Evolutionary conservation across 1,140 invertebrate genomes (phyloP), one percentile per base, ranked within the genome.

Genomic region (Trialeurodes vaporariorum): DNA sequence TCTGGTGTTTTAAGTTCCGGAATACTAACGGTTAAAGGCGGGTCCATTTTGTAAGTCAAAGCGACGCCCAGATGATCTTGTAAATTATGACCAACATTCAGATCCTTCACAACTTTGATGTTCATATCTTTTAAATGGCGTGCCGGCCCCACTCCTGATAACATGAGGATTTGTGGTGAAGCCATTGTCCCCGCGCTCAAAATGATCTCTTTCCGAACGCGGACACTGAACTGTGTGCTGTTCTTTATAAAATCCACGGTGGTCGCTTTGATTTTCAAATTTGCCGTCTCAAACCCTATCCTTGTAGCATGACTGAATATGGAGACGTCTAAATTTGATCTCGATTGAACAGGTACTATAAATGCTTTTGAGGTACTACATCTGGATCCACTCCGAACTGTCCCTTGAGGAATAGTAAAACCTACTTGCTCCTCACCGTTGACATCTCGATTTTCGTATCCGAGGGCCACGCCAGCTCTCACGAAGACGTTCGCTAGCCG

Each of bases 21-120:
- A 66, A 86, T 87, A 49, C 83, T 90, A 59, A 91, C 85, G 0
- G 87, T 88, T 1, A 92, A 78, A 0, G 88, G 87, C 60, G 90
- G 85, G 73, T 92, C 85, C 0, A 92, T 80, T 1, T 90, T 78
- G 71, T 91, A 93, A 13, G 89, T 90, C 11, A 92, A 74, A n/a
- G n/a, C n/a, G 2, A 89, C 90, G 34, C 34, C 17, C 17, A 49
- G 34, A 17, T 49, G 34, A 17, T 49, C 34, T n/a, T n/a, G n/a
- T n/a, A n/a, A n/a, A n/a, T n/a, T n/a, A n/a, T n/a, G n/a, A n/a
- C n/a, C n/a, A n/a, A n/a, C n/a, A 21, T 26, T 82, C 12, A 87
- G 76, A 68, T 88, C 82, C 71, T 86, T 77, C 21, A 90, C 75
- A 0, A 87, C 76, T 0, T 81, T 78, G 24, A 92, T 86, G 0